Base-by-base conservation (phyloP, 2,797 vertebrate species). In the Ctenopoma kingsleyae region DNA sequence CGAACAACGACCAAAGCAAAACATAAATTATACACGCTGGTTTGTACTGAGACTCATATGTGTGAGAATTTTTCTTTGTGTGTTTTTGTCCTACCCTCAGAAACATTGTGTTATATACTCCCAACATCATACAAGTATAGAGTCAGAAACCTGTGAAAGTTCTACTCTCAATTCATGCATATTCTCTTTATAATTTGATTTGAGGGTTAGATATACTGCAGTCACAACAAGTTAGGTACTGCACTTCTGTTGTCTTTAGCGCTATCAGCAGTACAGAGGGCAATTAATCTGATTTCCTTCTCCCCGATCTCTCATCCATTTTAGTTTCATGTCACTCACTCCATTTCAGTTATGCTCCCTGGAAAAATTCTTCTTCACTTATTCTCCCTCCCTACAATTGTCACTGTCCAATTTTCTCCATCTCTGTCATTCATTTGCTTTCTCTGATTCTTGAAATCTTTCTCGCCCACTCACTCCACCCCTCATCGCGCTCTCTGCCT, bases 391-490 rank as follows among this genome's bases (percentile, higher is more conserved):
- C 60, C 51, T 81, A 71, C 58, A 86, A 89, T 81, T 78, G 86
- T 81, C 88, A 87, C 71, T 74, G 78, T 81, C 89, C 90, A 91
- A 90, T 91, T 91, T 87, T 84, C 81, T 80, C 83, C 84, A 89
- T 90, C 81, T 79, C 80, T 85, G 73, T 87, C 82, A 68, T 89
- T 63, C 40, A 48, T 79, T 82, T 80, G 46, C 69, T 83, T 85
- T 85, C 68, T 69, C 78, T 35, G 48, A 87, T 88, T 89, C 77
- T 76, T 65, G 65, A 87, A 85, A 89, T 89, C 82, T 82, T 83
- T 69, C 59, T 82, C 17, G 43, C 71, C 77, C 52, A 48, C 70
- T 88, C 80, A 76, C 50, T 86, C 72, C 51, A 59, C 30, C 78
- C 74, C 81, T 81, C 74, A 75, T 81, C 68, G 7, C 67, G 20